These are phyloP conservation scores for Lerema accius DNA, from an alignment of 1,140 invertebrate species.

Conservation along the genomic window DNA sequence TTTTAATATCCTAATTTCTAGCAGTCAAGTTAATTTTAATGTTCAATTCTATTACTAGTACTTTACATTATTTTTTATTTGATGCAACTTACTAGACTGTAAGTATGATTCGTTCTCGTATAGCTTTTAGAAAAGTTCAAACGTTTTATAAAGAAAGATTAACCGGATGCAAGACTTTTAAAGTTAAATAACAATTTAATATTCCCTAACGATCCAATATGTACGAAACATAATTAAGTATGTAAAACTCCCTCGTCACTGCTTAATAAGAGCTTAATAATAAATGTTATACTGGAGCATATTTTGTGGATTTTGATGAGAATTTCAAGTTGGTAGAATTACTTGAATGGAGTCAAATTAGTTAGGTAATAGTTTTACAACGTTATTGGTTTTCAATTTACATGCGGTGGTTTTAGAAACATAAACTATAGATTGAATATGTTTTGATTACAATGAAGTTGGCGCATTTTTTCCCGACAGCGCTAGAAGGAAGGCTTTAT, in stretches of 20 bases:
- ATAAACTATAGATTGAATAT: no score
- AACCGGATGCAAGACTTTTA: constrained; percentile 7
- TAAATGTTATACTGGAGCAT: constrained; percentile 46
- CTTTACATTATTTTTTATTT: no score
- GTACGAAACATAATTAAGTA: constrained; percentile 33
- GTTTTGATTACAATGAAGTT: no score
- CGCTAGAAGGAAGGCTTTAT: no score
- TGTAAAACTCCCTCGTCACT: constrained; percentile 37
- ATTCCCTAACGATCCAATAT: constrained; percentile 13
- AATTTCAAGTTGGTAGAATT: constrained; percentile 55
- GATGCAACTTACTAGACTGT: no score
- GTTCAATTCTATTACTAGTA: no score
- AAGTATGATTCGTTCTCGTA: constrained; percentile 2
- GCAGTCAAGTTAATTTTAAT: no score
- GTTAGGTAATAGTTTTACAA: constrained; percentile 51
- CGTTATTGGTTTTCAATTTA: constrained; percentile 29
- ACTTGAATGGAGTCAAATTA: constrained; percentile 43
- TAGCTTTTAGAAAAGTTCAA: neutral
- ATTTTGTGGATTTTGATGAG: constrained; percentile 55
- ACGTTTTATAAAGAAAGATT: constrained; percentile 10
- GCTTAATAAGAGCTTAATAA: constrained; percentile 47
- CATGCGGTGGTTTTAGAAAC: no score
- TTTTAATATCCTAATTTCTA: no score
- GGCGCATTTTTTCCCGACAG: no score
- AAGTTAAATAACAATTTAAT: constrained; percentile 20